phyloP scores from a whole-genome alignment of 2,888 invertebrate genomes.

The Eurois occulta region DNA sequence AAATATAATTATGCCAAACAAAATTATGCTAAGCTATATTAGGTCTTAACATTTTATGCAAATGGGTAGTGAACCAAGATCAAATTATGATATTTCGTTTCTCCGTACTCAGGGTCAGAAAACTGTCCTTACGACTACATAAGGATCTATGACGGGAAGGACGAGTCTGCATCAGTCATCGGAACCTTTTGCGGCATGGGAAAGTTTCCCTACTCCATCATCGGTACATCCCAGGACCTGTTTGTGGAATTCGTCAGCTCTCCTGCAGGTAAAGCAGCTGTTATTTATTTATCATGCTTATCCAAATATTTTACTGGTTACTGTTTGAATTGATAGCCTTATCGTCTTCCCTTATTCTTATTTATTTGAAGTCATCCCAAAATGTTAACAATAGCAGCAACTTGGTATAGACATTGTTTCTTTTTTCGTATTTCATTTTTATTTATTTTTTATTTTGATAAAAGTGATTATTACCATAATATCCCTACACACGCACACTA shows the following conservation, averaged over 20 bases:
- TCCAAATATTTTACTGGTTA: background rate
- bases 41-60: no score
- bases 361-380: background rate
- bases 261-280: constrained; percentile 92
- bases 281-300: background rate
- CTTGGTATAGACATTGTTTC: background rate
- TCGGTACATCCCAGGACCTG: constrained; percentile 96
- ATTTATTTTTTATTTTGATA: no score
- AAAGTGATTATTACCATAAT: background rate
- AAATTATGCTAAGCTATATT: no score
- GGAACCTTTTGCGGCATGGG: constrained; percentile 98
- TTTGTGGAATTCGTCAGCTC: constrained; percentile 97
- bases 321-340: background rate
- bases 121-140: constrained; percentile 98
- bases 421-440: no score
- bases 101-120: constrained; percentile 91
- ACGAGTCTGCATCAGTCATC: constrained; percentile 96
- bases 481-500: no score
- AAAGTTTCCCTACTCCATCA: constrained; percentile 98
- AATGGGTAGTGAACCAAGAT: no score
- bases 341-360: background rate
- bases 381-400: background rate
- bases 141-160: constrained; percentile 96
- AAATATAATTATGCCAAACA: no score
- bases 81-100: background rate